Base-by-base conservation (phyloP, 2,797 vertebrate genomes). In the Acrossocheilus wenchowensis region DNA sequence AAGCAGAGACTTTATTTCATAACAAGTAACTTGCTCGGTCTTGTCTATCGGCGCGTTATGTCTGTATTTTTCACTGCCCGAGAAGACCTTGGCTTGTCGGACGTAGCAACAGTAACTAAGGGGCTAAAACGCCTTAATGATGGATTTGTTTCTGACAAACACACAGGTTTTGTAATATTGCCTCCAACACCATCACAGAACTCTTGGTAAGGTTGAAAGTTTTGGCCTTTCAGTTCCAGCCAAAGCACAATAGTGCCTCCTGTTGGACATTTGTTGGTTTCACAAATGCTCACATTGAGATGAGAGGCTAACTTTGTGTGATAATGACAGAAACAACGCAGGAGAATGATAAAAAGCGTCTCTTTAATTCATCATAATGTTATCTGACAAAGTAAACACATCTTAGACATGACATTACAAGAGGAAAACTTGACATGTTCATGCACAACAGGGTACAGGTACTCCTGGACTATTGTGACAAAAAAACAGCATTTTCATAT, bases 371-470 rank as follows among this genome's bases (percentile, higher is more conserved):
- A 2, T 48, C n/a, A 2, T 21, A 45, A 39, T 45, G 41, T 34
- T 62, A 57, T 48, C 26, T 30, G 77, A 88, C 79, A 72, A 78
- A 66, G 82, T 83, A 88, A 30, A 84, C 71, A 85, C 77, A 69
- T 74, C 17, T 41, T 54, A 87, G 84, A 89, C 69, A 91, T 80
- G 84, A 90, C 88, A 78, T 64, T 88, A 90, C 62, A 68, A 75
- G 75, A 80, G 64, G 72, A 81, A 88, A 78, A 74, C 75, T 4
- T 36, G 80, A 81, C 88, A 87, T 54, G 83, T 85, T 71, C 90
- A 90, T 90, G 89, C 90, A 90, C 73, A 78, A 82, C 69, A 60
- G 77, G 5, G 5, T 54, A 81, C 50, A 82, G 78, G 52, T 64
- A 45, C 86, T 85, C 57, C 64, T 82, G 62, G 89, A 88, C 87